phyloP scores from a whole-genome alignment of 2,888 invertebrate species.

The Leucophenga maculata region DNA sequence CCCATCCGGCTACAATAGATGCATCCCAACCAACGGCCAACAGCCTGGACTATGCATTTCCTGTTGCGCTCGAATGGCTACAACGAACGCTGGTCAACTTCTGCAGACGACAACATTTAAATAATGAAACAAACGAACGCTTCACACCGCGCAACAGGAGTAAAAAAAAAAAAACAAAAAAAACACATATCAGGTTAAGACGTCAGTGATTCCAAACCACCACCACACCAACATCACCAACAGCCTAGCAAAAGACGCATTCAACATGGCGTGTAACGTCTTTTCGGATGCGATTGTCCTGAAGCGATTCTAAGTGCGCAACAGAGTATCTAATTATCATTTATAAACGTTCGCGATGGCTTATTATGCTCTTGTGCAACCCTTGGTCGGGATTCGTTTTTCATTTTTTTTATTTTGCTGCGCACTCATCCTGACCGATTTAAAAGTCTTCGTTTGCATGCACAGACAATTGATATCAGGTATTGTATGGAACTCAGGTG shows the following conservation, averaged over 20 bases:
- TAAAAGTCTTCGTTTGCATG: too few species aligned
- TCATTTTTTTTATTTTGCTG: too few species aligned
- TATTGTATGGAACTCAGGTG: slow-evolving; percentile 42
- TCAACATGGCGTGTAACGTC: slow-evolving; percentile 33
- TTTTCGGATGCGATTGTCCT: slow-evolving; percentile 19
- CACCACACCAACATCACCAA: slow-evolving; percentile 41
- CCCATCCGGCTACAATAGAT: neutral
- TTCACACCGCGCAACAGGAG: slow-evolving; percentile 48
- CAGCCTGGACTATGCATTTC: slow-evolving; percentile 29
- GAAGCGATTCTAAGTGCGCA: slow-evolving; percentile 44
- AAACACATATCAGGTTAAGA: neutral
- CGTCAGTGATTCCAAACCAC: slow-evolving; percentile 51
- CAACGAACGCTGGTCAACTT: slow-evolving; percentile 28
- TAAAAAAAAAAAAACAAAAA: too few species aligned
- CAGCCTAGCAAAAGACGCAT: neutral
- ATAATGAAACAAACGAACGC: slow-evolving; percentile 57
- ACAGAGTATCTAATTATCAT: slow-evolving; percentile 62
- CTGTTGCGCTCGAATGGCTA: slow-evolving; percentile 31
- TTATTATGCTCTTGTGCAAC: too few species aligned
- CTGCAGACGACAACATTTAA: slow-evolving; percentile 51
- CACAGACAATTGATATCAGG: too few species aligned
- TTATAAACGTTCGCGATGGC: slow-evolving; percentile 40
- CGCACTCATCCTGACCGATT: neutral
- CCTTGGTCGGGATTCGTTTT: too few species aligned
- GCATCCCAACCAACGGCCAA: neutral